Evolutionary conservation across 2,797 vertebrate genomes (phyloP).

Genomic region (Trachops cirrhosus): DNA sequence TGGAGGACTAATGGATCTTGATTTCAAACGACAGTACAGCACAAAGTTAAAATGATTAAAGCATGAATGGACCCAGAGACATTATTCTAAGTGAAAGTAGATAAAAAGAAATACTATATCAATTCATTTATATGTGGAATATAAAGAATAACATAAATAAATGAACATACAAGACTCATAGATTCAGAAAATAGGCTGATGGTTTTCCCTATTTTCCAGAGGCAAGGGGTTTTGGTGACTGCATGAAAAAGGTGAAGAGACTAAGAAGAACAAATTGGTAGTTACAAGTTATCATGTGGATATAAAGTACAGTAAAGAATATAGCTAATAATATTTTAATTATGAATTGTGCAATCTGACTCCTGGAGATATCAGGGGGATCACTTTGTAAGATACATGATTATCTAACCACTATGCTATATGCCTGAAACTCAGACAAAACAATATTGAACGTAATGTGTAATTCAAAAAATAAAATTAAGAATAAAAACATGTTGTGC

Average conservation of each 20-base stretch:
- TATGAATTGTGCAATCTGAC: not conserved
- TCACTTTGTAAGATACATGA: not conserved
- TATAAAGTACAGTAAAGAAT: not conserved
- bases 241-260: not conserved
- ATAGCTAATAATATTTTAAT: not conserved
- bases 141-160: not conserved
- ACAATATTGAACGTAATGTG: not conserved
- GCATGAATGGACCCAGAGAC: not conserved
- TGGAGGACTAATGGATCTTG: not conserved
- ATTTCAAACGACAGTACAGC: not conserved
- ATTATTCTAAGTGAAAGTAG: not conserved
- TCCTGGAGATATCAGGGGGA: not conserved
- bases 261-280: not conserved
- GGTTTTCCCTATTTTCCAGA: not conserved
- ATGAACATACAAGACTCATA: not conserved
- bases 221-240: not conserved
- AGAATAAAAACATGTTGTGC: not conserved
- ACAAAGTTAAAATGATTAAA: not conserved
- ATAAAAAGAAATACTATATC: not conserved
- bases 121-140: not conserved
- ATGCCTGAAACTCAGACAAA: not conserved
- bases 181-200: not conserved
- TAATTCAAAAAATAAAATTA: not conserved
- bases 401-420: not conserved
- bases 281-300: not conserved